Evolutionary conservation across 2,888 invertebrate species (phyloP).

Genomic region (Creontiades dilutus): DNA sequence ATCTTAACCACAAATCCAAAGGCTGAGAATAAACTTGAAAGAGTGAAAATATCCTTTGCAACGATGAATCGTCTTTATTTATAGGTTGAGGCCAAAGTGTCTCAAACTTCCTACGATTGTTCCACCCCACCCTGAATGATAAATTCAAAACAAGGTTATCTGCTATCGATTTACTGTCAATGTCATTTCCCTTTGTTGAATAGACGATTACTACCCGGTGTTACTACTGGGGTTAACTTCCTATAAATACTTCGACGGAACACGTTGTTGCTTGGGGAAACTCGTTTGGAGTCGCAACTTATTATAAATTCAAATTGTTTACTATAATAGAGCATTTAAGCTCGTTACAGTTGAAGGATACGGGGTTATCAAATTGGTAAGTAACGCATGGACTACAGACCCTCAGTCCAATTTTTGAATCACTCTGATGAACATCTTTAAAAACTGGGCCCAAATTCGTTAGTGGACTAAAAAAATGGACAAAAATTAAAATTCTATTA

Average conservation of each 20-base stretch:
- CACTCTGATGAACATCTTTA: no score
- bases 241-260: neutral
- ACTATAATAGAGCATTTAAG: no score
- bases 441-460: no score
- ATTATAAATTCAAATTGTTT: no score
- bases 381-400: no score
- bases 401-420: no score
- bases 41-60: neutral
- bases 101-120: slow-evolving; percentile 20
- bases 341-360: no score
- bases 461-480: no score
- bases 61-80: neutral
- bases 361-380: no score
- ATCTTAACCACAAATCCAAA: neutral
- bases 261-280: no score
- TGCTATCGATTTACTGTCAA: slow-evolving; percentile 3
- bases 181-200: slow-evolving; percentile 28
- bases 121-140: slow-evolving; percentile 18
- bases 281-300: no score
- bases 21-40: neutral
- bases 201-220: neutral
- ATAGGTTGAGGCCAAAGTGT: slow-evolving; percentile 8
- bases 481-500: no score
- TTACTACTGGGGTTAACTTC: neutral
- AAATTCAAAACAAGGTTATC: slow-evolving; percentile 35